Evolutionary conservation across 37 sponge, comb jelly and placozoan genomes (phyloP).

Genomic region (Chondrosia reniformis): DNA sequence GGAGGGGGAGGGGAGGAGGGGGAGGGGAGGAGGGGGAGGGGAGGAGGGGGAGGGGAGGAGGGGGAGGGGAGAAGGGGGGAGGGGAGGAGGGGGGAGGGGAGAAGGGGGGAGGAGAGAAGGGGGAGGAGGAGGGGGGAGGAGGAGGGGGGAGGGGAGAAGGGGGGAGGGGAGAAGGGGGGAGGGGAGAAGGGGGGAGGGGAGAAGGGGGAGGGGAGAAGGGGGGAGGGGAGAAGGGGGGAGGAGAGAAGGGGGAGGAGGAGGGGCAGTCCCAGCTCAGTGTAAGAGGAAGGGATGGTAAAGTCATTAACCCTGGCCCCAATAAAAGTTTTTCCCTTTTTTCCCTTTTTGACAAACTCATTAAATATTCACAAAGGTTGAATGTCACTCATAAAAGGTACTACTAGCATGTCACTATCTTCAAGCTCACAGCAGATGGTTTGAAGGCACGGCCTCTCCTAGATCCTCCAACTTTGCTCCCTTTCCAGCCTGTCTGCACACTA

Average conservation of each 20-base stretch:
- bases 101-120: background rate
- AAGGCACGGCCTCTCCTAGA: background rate
- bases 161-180: background rate
- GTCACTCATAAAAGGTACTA: background rate
- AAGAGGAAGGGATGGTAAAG: background rate
- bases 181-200: background rate
- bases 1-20: background rate
- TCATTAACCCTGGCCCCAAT: too few relatives aligned
- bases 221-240: background rate
- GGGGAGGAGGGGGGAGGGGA: background rate
- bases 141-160: background rate
- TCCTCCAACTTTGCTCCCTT: background rate
- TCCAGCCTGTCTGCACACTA: background rate
- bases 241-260: background rate
- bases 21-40: background rate
- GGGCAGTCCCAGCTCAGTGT: background rate
- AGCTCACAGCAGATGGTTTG: conserved; percentile 9
- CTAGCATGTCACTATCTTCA: background rate
- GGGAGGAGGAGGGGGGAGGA: background rate
- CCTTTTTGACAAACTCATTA: too few relatives aligned
- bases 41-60: background rate
- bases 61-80: background rate
- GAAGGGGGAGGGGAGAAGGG: background rate
- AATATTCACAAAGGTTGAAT: too few relatives aligned
- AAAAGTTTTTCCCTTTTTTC: too few relatives aligned